Evolutionary conservation across 2,113 vertebrate species (phyloP).

Genomic region (Lophura nycthemera): DNA sequence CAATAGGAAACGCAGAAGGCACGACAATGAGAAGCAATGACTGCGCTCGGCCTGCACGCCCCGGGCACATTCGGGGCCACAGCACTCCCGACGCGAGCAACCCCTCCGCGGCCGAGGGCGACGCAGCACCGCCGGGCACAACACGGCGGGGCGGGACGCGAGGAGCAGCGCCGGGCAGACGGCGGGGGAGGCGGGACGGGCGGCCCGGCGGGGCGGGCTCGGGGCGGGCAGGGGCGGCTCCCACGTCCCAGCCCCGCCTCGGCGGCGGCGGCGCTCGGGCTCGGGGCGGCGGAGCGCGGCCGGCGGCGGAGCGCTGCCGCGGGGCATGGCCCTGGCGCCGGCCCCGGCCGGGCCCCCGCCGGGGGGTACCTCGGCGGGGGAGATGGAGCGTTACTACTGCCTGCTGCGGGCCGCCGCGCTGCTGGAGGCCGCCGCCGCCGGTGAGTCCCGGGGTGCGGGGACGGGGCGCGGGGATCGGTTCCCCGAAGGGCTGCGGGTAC

Average conservation of each 20-base stretch:
- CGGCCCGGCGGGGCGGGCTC: background rate
- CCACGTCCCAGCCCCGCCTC: background rate
- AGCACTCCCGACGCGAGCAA: background rate
- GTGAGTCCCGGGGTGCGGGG: slow-evolving; percentile 76
- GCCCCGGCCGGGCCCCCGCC: slow-evolving; percentile 67
- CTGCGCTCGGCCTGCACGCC: background rate
- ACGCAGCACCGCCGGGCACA: too few species aligned
- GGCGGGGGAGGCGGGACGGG: too few species aligned
- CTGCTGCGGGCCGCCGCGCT: slow-evolving; percentile 84
- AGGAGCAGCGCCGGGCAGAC: too few species aligned
- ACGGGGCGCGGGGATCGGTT: too few species aligned
- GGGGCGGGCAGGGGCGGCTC: background rate
- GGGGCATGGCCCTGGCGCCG: background rate
- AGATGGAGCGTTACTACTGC: slow-evolving; percentile 85
- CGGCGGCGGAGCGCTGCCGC: background rate
- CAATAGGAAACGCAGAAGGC: too few species aligned
- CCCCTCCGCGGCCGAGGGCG: too few species aligned
- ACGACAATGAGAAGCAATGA: background rate
- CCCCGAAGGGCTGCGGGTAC: background rate
- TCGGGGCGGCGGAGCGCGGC: background rate
- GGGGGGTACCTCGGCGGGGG: slow-evolving; percentile 71
- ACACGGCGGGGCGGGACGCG: too few species aligned
- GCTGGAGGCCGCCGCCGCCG: slow-evolving; percentile 81
- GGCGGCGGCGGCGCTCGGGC: background rate
- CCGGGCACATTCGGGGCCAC: background rate